These are phyloP conservation scores for Coregonus ussuriensis DNA, from an alignment of 2,797 vertebrate species.

Conservation along the genomic window DNA sequence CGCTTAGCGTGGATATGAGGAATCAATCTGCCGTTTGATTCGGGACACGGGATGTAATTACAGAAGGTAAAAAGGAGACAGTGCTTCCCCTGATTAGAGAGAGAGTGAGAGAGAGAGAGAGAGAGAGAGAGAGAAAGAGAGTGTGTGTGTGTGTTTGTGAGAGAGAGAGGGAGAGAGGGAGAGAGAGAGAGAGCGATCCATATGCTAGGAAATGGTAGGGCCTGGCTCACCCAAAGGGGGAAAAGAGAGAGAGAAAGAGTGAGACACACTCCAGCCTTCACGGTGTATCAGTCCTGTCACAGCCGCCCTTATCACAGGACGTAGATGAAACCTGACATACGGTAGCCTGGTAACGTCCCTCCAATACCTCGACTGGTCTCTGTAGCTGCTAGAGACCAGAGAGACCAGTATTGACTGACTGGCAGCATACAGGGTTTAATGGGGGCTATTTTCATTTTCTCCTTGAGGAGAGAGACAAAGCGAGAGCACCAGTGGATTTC, in stretches of 20 bases:
- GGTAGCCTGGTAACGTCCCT: background rate
- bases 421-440: constrained; percentile 45
- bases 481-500: constrained; percentile 47
- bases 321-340: constrained; percentile 60
- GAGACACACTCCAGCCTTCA: background rate
- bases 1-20: constrained; percentile 40
- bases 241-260: background rate
- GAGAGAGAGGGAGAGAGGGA: no score
- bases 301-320: constrained; percentile 40
- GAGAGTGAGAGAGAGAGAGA: constrained; percentile 30
- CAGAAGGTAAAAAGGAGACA: constrained; percentile 48
- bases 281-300: constrained; percentile 46
- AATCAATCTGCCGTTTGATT: constrained; percentile 56
- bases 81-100: constrained; percentile 58
- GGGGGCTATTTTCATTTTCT: constrained; percentile 67
- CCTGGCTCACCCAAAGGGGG: background rate
- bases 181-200: background rate
- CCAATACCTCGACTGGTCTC: background rate
- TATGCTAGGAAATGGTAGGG: background rate
- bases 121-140: background rate
- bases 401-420: constrained; percentile 53
- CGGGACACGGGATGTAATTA: constrained; percentile 63
- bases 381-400: constrained; percentile 32
- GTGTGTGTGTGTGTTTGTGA: background rate
- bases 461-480: constrained; percentile 62